Evolutionary conservation across 2,888 invertebrate species (phyloP), one percentile per base, ranked within the genome.

Genomic region (Ophraella communa): DNA sequence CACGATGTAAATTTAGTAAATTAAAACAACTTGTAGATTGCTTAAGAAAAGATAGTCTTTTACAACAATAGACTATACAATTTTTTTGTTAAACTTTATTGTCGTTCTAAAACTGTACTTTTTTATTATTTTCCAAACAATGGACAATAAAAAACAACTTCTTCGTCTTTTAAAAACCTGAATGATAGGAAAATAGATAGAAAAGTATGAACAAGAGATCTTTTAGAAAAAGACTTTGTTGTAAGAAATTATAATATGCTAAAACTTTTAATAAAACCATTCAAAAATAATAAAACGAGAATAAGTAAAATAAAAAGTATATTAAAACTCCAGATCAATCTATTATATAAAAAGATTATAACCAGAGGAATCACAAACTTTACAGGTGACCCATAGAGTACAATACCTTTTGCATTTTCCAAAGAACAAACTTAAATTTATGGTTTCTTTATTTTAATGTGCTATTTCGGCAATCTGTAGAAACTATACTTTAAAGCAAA

Each of bases 81-180:
- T 11, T 18, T 44, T 44, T 27, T 24, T 39, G 8, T 17, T 24
- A 56, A 20, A 4, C 23, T 10, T 24, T 17, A 33, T 18, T 10
- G 18, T 10, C 30, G n/a, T 11, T 55, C 27, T 35, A 14, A 42
- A 44, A 55, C 24, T 14, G 23, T 55, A n/a, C n/a, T n/a, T n/a
- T 55, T 44, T 42, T 44, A 55, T 55, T 27, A 39, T 18, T 44
- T 55, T 10, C n/a, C n/a, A 55, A 55, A 55, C 55, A 55, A 55
- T 55, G 24, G 10, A 42, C 55, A 55, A 55, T 55, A 44, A 56
- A 18, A 20, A 39, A 35, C 18, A 3, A 18, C 42, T 18, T n/a
- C 42, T 42, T 42, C 18, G 8, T 42, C 18, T 2, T 42, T 4
- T 4, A 42, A 42, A 42, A 8, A 18, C n/a, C n/a, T n/a, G 42